Percentiles rank a stretch among this genome's conserved stretches.
phyloP scores from a whole-genome alignment of 2,888 invertebrate genomes.

The Drosophila nigritarsus region DNA sequence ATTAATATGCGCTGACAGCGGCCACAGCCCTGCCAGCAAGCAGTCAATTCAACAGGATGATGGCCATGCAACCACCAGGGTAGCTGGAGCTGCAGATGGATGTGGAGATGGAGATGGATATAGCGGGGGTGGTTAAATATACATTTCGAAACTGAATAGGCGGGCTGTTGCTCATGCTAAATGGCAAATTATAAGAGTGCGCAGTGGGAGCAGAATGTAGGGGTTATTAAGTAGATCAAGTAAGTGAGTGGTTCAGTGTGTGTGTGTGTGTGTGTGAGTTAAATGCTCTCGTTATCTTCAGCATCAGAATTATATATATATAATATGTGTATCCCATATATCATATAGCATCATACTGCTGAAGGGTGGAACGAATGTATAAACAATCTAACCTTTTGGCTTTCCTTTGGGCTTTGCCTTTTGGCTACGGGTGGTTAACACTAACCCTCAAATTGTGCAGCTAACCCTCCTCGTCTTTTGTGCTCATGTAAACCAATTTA shows the following conservation, averaged over 20 bases:
- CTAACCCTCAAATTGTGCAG: constrained; percentile 43
- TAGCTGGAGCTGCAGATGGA: constrained; percentile 9
- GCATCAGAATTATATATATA: constrained; percentile 40
- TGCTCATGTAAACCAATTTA: constrained; percentile 63
- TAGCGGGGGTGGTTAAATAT: constrained; percentile 34
- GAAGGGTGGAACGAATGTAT: constrained; percentile 65
- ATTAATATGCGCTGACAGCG: constrained; percentile 81
- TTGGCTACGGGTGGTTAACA: constrained; percentile 74
- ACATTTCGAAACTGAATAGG: constrained; percentile 43
- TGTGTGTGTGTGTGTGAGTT: constrained; percentile 42
- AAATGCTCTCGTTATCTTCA: constrained; percentile 67
- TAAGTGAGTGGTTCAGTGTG: constrained; percentile 19
- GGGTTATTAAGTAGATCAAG: constrained; percentile 45
- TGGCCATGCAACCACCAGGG: constrained; percentile 44
- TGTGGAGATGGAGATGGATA: not conserved
- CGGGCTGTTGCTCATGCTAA: constrained; percentile 43
- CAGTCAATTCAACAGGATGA: constrained; percentile 46
- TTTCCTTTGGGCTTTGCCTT: constrained; percentile 35
- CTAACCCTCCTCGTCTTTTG: constrained; percentile 37
- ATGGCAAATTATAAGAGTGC: constrained; percentile 60
- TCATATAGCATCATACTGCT: constrained; percentile 51
- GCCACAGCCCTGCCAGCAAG: constrained; percentile 12
- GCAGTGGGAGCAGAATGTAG: constrained; percentile 36
- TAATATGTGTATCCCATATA: constrained; percentile 31
- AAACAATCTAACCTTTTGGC: constrained; percentile 34